Percentiles rank a stretch among this genome's conserved stretches.
phyloP scores from a whole-genome alignment of 2,113 vertebrate species.

The Rhombomys opimus region DNA sequence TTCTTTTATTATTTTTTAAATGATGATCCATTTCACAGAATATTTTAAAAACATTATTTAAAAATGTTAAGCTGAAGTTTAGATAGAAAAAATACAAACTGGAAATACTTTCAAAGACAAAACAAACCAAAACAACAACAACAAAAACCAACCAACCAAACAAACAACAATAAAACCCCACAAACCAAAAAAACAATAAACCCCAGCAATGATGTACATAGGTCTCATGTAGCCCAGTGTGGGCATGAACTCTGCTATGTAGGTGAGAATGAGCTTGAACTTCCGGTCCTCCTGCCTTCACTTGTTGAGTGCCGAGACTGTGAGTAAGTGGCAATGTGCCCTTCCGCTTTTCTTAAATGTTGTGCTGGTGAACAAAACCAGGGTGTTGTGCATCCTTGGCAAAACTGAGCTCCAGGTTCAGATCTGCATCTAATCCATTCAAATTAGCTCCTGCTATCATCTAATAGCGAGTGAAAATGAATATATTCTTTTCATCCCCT shows the following conservation, averaged over 20 bases:
- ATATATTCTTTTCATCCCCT: background rate
- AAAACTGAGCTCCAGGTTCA: background rate
- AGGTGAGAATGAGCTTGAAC: background rate
- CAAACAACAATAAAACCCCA: background rate
- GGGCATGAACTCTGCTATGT: background rate
- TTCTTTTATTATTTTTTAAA: constrained; percentile 43
- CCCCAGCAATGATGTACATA: background rate
- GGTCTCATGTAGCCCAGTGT: background rate
- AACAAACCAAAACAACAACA: constrained; percentile 26
- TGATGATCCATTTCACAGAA: background rate
- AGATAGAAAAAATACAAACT: background rate
- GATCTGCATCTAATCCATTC: background rate
- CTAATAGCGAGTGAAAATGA: background rate
- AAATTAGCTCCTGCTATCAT: background rate
- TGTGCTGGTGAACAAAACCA: background rate
- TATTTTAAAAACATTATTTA: background rate
- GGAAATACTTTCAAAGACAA: constrained; percentile 49
- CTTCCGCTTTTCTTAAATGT: too few species aligned
- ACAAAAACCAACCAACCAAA: background rate
- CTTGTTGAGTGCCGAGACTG: background rate
- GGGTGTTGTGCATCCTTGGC: background rate
- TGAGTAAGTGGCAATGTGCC: background rate
- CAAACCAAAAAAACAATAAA: too few species aligned
- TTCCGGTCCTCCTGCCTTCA: background rate
- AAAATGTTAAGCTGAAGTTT: constrained; percentile 7